Base-by-base conservation (phyloP, 2,113 vertebrate genomes). In the Oenanthe oenanthe region DNA sequence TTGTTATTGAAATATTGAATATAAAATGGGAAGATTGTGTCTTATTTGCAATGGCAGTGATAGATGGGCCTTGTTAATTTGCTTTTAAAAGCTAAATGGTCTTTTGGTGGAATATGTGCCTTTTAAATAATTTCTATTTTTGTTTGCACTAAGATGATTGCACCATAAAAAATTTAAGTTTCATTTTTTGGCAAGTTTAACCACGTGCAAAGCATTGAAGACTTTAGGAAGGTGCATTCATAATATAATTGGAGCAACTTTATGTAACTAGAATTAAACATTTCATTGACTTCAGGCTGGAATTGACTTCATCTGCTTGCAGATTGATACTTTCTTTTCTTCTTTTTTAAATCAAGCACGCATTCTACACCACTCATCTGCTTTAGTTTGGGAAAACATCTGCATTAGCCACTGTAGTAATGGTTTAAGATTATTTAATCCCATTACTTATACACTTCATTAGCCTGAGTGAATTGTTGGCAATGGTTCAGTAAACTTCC, bases 381-480 rank as follows among this genome's bases (percentile, higher is more conserved):
- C 96, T 95, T 96, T 84, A 89, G 93, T 97, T 97, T 97, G 95
- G 94, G 95, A 93, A 96, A 97, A 97, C 96, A 97, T 98, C 97
- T 97, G 96, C 95, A 96, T 97, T 93, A 88, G 97, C 95, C 95
- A 95, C 97, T 94, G 85, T 91, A 97, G 96, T 97, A 97, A 98
- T 96, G 93, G 95, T 93, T 97, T 97, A 97, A 97, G 96, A 97
- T 98, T 98, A 97, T 98, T 97, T 98, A 98, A 98, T 98, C 97
- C 96, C 96, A 97, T 98, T 98, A 97, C 97, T 97, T 98, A 97
- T 91, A 95, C 97, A 98, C 97, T 98, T 98, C 97, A 98, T 98
- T 98, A 98, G 97, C 92, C 95, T 98, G 97, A 98, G 98, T 98
- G 98, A 98, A 96, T 97, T 97, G 94, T 96, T 98, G 98, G 98